Percentiles rank a stretch among this genome's conserved stretches.
Evolutionary conservation across 1,140 invertebrate genomes (phyloP).

Genomic region (Phthorimaea operculella): DNA sequence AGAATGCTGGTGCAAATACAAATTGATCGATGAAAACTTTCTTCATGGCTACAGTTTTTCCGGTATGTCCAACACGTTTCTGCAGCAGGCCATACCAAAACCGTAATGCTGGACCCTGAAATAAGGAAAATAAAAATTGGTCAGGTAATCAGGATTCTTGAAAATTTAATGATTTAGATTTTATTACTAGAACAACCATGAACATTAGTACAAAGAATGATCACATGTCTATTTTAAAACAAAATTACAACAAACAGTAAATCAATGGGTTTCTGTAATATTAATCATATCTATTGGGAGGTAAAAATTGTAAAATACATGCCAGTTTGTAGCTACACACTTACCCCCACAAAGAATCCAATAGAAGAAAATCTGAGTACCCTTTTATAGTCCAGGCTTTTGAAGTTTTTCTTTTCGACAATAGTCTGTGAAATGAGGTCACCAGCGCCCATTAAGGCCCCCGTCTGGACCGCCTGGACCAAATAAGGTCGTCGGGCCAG

Average conservation of each 20-base stretch:
- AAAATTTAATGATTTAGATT: too few relatives aligned
- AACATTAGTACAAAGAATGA: too few relatives aligned
- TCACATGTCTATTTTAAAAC: too few relatives aligned
- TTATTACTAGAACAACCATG: too few relatives aligned
- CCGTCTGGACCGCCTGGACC: conserved; percentile 65
- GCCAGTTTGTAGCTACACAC: too few relatives aligned
- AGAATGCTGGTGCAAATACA: conserved; percentile 80
- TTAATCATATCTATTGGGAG: too few relatives aligned
- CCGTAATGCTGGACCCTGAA: conserved; percentile 76
- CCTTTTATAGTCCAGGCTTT: conserved; percentile 42
- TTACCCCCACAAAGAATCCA: conserved; percentile 65
- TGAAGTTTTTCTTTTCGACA: conserved; percentile 55
- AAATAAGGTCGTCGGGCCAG: conserved; percentile 50
- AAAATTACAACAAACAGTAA: too few relatives aligned
- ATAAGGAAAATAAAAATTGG: conserved; percentile 10
- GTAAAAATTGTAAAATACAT: too few relatives aligned
- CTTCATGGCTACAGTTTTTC: conserved; percentile 70
- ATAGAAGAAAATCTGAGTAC: conserved; percentile 62
- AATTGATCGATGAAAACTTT: conserved; percentile 83
- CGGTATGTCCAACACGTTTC: conserved; percentile 68
- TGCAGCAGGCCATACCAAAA: conserved; percentile 79
- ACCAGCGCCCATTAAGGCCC: conserved; percentile 63
- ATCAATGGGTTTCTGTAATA: too few relatives aligned
- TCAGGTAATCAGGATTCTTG: too few relatives aligned
- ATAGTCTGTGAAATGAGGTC: conserved; percentile 65